phyloP scores from a whole-genome alignment of 1,140 invertebrate genomes.

The Bemisia tabaci region DNA sequence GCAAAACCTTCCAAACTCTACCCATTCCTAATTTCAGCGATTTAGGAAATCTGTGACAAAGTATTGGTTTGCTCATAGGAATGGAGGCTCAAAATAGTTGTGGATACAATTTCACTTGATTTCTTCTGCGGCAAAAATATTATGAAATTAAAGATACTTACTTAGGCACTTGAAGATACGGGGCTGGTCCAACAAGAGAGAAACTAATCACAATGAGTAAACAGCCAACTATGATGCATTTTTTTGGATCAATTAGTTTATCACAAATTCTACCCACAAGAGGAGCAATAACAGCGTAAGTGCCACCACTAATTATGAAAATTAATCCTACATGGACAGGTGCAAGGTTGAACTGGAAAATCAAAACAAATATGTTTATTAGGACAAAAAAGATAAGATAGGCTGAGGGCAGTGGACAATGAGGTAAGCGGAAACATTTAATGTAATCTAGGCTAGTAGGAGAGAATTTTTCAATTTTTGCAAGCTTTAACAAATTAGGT shows the following conservation, averaged over 20 bases:
- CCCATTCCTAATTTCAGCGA: no score
- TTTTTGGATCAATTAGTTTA: slow-evolving; percentile 23
- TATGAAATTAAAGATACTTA: slow-evolving; percentile 19
- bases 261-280: slow-evolving; percentile 36
- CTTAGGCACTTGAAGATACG: slow-evolving; percentile 25
- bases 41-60: background rate
- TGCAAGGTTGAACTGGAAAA: slow-evolving; percentile 34
- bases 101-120: no score
- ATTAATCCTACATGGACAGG: slow-evolving; percentile 37
- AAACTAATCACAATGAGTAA: slow-evolving; percentile 30
- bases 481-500: no score
- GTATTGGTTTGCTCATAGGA: background rate
- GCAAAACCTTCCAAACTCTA: no score
- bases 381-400: background rate
- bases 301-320: slow-evolving; percentile 39
- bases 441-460: no score
- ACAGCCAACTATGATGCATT: slow-evolving; percentile 26
- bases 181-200: slow-evolving; percentile 32
- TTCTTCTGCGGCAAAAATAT: no score
- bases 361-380: background rate
- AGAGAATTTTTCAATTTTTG: no score
- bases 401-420: no score
- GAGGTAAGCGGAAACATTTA: no score
- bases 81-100: no score
- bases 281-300: slow-evolving; percentile 38